phyloP scores from a whole-genome alignment of 2,797 vertebrate species.

The Trachops cirrhosus region DNA sequence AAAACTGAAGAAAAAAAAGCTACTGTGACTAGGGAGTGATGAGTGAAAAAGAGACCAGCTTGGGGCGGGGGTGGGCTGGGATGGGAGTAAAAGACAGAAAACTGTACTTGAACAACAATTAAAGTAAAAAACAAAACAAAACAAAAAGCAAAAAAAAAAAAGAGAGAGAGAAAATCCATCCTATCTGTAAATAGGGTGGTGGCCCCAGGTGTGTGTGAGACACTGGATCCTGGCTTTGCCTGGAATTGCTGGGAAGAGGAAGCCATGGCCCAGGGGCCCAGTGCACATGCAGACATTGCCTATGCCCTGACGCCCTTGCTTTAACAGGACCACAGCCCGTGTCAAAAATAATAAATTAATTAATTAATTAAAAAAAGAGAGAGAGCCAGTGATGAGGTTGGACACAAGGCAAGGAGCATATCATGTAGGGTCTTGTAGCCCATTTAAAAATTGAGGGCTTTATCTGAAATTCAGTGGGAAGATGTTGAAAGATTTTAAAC shows the following conservation, averaged over 20 bases:
- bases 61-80: too few species aligned
- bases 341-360: too few species aligned
- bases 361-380: too few species aligned
- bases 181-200: neutral
- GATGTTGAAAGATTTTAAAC: neutral
- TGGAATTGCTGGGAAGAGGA: neutral
- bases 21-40: neutral
- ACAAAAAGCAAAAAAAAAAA: too few species aligned
- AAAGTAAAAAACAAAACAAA: too few species aligned
- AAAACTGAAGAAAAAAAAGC: neutral
- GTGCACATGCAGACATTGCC: neutral
- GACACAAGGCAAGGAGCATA: neutral
- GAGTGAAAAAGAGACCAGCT: neutral
- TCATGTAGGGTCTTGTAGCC: neutral
- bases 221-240: neutral
- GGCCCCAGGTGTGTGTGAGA: neutral
- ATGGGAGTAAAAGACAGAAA: too few species aligned
- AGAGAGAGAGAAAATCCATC: neutral
- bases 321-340: too few species aligned
- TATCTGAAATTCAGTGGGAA: neutral
- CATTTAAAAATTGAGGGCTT: neutral
- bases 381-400: neutral
- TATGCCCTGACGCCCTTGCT: neutral
- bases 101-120: too few species aligned
- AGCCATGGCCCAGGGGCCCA: neutral